Conservation (phyloP, 2,888 invertebrate species). For the Hirtodrosophila alboralis region DNA sequence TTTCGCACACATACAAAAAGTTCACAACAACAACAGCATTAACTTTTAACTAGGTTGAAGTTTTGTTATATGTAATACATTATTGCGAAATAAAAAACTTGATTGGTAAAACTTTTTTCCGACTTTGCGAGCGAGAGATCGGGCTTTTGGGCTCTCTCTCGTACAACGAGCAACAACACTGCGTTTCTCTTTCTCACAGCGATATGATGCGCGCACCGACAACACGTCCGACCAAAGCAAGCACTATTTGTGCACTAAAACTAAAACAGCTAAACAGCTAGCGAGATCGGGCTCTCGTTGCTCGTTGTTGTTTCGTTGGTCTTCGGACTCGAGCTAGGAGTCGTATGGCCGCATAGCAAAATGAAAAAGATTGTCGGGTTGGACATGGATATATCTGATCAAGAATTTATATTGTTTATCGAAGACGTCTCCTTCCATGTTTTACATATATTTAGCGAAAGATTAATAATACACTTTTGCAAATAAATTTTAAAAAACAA, state of each 20-base stretch:
- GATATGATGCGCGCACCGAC: conserved; percentile 47
- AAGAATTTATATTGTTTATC: no score
- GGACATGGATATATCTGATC: no score
- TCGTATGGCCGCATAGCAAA: no score
- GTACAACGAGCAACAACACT: conserved; percentile 39
- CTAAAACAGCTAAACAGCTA: conserved; percentile 32
- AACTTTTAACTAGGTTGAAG: conserved; percentile 78
- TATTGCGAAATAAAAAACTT: conserved; percentile 80
- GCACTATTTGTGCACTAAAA: conserved; percentile 62
- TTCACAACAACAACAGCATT: conserved; percentile 71
- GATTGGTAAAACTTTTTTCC: conserved; percentile 79
- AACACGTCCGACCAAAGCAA: conserved; percentile 53
- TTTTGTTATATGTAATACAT: conserved; percentile 76
- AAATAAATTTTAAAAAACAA: no score
- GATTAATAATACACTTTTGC: no score
- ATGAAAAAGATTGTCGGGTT: no score
- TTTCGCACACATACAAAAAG: conserved; percentile 62
- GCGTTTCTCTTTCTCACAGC: conserved; percentile 37
- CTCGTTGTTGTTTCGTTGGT: conserved; percentile 34
- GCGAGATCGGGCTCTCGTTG: conserved; percentile 43
- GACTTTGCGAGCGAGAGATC: conserved; percentile 61
- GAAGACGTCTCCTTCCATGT: no score
- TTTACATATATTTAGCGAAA: no score
- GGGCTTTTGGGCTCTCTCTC: conserved; percentile 66
- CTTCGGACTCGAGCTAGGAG: conserved; percentile 22